A percentile compares a stretch with the other conserved stretches of the same genome.
phyloP scores from a whole-genome alignment of 1,140 invertebrate genomes.

The Drosophila parabipectinata region DNA sequence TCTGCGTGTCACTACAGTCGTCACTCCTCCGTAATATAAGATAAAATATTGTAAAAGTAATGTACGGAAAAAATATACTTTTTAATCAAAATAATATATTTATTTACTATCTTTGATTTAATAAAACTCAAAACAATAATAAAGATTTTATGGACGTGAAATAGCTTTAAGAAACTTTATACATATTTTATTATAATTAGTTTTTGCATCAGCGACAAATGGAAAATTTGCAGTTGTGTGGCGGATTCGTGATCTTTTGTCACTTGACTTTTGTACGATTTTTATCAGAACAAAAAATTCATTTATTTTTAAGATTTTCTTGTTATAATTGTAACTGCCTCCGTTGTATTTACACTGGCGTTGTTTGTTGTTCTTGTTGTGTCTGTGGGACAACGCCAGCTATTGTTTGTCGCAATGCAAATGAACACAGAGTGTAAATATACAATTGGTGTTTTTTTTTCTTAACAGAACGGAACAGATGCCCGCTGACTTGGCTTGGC shows the following conservation, averaged over 20 bases:
- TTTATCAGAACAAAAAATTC: constrained; percentile 60
- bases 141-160: neutral
- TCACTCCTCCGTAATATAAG: constrained; percentile 3
- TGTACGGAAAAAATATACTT: too few relatives aligned
- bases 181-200: neutral
- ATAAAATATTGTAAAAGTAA: constrained; percentile 2
- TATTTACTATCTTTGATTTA: too few relatives aligned
- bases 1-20: constrained; percentile 12
- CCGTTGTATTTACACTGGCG: constrained; percentile 31
- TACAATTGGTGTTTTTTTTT: constrained; percentile 37
- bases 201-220: constrained; percentile 46
- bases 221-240: constrained; percentile 49
- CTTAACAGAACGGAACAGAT: constrained; percentile 17
- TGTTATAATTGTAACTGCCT: constrained; percentile 31
- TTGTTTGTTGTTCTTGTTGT: constrained; percentile 30
- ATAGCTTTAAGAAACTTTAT: neutral
- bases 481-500: constrained; percentile 25
- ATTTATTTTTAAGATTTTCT: constrained; percentile 51
- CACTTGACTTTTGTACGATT: constrained; percentile 62
- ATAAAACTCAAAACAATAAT: neutral
- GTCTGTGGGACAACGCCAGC: constrained; percentile 30
- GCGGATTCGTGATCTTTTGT: constrained; percentile 71
- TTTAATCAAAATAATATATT: too few relatives aligned
- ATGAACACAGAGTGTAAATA: constrained; percentile 37
- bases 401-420: constrained; percentile 46